Base-by-base conservation (phyloP, 1,140 invertebrate genomes). In the Drosophila punjabiensis region DNA sequence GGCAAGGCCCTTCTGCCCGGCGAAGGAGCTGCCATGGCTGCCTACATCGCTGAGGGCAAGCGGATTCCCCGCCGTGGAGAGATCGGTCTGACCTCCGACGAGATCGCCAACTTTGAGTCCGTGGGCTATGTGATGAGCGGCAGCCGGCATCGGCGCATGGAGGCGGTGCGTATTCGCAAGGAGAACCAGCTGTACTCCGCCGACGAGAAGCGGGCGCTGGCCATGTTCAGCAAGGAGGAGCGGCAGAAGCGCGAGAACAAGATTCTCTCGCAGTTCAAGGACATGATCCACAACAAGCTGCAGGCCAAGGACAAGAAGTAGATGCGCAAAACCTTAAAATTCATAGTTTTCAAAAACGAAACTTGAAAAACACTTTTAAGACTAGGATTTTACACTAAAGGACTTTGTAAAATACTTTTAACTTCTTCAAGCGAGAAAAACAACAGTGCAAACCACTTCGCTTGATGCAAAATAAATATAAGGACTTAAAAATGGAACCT, bases 101-200 rank as follows among this genome's bases (percentile, higher is more conserved):
- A 99, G 94, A 99, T 99, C 53, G 96, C 96, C 2, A 94, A 95
- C 1, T 99, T 97, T 93, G 99, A 99, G 93, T 94, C 96, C n/a
- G 97, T 98, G 16, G 99, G 99, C 16, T 98, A 97, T 90, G 99
- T 99, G 1, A 99, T 99, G 99, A 99, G 98, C 93, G 99, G 99
- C 28, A 99, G 98, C 88, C 96, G 99, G 89, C 99, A 99, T 95
- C 97, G 99, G 13, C 96, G 99, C 70, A 99, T 99, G 99, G 99
- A 99, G 94, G 99, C 99, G 85, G 99, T 99, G 3, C 97, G 99
- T 94, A 96, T 99, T 58, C 95, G 99, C 80, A 99, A 99, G 93
- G 99, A 99, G 94, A 99, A 99, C 95, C 98, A 99, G 94, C 99
- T 99, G 93, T 99, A 99, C 94, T 99, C 98, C 24, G 99, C 99